Base-by-base conservation (phyloP, 2,888 invertebrate genomes). In the Galerucella nymphaeae region DNA sequence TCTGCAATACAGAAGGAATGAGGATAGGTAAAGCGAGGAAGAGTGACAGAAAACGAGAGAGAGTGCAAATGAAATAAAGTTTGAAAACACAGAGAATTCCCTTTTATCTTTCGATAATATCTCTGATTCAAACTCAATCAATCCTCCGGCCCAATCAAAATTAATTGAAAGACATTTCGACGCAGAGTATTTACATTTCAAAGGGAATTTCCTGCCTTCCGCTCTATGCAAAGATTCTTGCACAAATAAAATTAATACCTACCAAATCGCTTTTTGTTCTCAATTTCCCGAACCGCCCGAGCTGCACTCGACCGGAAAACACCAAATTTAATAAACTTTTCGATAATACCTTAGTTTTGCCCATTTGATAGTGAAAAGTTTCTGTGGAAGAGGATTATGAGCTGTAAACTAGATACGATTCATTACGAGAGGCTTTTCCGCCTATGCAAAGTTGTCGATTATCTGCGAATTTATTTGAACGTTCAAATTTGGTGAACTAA, bases 211-310 rank as follows among this genome's bases (percentile, higher is more conserved):
- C 68, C 71, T 58, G 57, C 23, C 45, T 50, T 69, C 38, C 48
- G 66, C 59, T 58, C 67, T 48, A 55, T 70, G 58, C 66, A 58
- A 63, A 70, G 59, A 72, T 71, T 66, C 63, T 66, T 69, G 57
- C 64, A 67, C 75, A 75, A 75, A 75, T 75, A 72, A 70, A 75
- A 75, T 75, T 75, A 75, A 75, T 72, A 70, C 75, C 66, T 70
- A 66, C 59, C 70, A 66, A 75, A 72, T 68, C 70, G 75, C 66
- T 71, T 68, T 74, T 53, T 71, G 73, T 63, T 57, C 68, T 45
- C 50, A 67, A 71, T 74, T 71, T 71, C n/a, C 23, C 23, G 18
- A 57, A 63, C 61, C n/a, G 13, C 59, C 16, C 41, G 62, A 66
- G 45, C 23, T 18, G 45, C 66, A 61, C 59, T 68, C 30, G 50